Percentiles rank a stretch among this genome's conserved stretches.
Evolutionary conservation across 2,888 invertebrate species (phyloP).

Genomic region (Lithophane leautieri): DNA sequence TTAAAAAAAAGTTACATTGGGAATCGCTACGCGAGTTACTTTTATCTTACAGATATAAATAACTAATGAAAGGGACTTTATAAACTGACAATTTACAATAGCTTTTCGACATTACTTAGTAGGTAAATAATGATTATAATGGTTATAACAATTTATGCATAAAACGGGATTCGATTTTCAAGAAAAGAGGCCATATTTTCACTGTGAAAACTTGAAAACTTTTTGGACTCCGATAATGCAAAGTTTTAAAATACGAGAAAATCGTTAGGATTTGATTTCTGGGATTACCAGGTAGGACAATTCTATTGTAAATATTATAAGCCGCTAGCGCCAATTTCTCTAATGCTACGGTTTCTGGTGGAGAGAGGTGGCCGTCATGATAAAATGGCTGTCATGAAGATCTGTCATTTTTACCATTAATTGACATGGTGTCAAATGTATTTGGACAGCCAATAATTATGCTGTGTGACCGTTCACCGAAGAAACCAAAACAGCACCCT

Average conservation of each 20-base stretch:
- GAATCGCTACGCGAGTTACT: not conserved
- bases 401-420: too few relatives aligned
- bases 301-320: slow-evolving; percentile 54
- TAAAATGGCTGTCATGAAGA: too few relatives aligned
- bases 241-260: not conserved
- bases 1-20: not conserved
- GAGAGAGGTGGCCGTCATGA: not conserved
- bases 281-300: slow-evolving; percentile 27
- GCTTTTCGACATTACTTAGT: not conserved
- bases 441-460: not conserved
- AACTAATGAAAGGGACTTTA: not conserved
- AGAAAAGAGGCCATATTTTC: not conserved
- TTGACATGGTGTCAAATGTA: too few relatives aligned
- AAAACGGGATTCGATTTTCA: not conserved
- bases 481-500: too few relatives aligned
- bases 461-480: too few relatives aligned
- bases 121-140: too few relatives aligned
- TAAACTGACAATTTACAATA: not conserved
- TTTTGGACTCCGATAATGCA: not conserved
- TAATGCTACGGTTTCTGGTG: not conserved
- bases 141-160: not conserved
- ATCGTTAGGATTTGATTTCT: slow-evolving; percentile 7
- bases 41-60: not conserved
- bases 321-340: slow-evolving; percentile 16
- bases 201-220: not conserved